Percentiles rank a stretch among this genome's conserved stretches.
Evolutionary conservation across 2,113 vertebrate species (phyloP).

Genomic region (Tichodroma muraria): DNA sequence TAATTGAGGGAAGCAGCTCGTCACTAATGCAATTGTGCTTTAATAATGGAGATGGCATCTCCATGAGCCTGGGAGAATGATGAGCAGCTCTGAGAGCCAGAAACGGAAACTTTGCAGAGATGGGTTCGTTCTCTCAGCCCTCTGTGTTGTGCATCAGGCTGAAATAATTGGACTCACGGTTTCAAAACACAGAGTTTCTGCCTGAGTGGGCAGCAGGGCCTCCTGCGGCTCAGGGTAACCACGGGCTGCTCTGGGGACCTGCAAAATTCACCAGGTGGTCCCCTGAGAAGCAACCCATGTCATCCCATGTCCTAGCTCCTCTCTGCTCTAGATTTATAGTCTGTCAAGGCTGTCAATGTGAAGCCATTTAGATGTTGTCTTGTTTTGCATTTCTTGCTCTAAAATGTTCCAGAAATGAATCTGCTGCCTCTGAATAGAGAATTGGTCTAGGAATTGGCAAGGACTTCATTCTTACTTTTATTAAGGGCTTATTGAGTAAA

Average conservation of each 20-base stretch:
- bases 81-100: constrained; percentile 4
- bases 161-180: constrained; percentile 48
- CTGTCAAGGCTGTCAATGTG: not conserved
- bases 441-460: not conserved
- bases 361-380: constrained; percentile 38
- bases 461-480: constrained; percentile 43
- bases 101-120: constrained; percentile 53
- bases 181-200: constrained; percentile 58
- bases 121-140: constrained; percentile 18
- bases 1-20: constrained; percentile 59
- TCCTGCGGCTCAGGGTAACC: constrained; percentile 45
- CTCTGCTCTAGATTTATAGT: not conserved
- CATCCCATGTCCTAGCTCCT: not conserved
- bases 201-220: constrained; percentile 36
- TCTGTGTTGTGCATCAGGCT: constrained; percentile 55
- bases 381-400: constrained; percentile 34
- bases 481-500: constrained; percentile 49
- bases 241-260: constrained; percentile 19
- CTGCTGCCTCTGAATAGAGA: constrained; percentile 26
- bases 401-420: constrained; percentile 33
- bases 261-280: constrained; percentile 8
- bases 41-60: constrained; percentile 65
- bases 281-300: not conserved
- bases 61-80: constrained; percentile 44
- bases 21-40: constrained; percentile 62